A percentile compares a stretch with the other conserved stretches of the same genome.
phyloP scores from a whole-genome alignment of 2,113 vertebrate species.

The Benthochromis sp. region DNA sequence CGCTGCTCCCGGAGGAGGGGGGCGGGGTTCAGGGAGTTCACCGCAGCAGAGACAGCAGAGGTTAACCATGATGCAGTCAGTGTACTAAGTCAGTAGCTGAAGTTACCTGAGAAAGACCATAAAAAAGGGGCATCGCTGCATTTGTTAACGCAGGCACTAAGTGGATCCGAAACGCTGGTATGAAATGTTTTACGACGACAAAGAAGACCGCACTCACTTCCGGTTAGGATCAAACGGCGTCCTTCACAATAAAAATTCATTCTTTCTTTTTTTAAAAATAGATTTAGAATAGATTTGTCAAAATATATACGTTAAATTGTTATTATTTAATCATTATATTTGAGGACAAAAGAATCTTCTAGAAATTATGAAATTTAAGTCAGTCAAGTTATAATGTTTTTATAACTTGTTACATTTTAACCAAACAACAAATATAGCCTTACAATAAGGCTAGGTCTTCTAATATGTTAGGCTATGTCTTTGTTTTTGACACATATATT shows the following conservation, averaged over 20 bases:
- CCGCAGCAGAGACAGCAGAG: conserved; percentile 69
- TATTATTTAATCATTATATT: background rate
- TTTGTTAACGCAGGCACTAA: background rate
- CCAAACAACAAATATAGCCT: background rate
- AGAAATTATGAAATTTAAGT: background rate
- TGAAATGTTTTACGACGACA: background rate
- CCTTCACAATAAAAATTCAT: background rate
- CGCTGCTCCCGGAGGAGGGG: conserved; percentile 51
- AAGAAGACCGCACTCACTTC: background rate
- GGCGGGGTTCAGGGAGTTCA: conserved; percentile 70
- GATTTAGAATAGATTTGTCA: background rate
- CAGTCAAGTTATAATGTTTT: background rate
- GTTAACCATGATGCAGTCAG: conserved; percentile 59
- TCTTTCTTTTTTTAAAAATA: background rate
- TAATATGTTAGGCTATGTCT: background rate
- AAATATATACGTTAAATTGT: background rate
- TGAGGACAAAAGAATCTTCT: background rate
- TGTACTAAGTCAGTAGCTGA: background rate
- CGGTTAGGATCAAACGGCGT: background rate
- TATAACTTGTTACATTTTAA: background rate
- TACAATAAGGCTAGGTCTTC: background rate
- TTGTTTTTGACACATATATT: background rate
- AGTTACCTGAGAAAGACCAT: background rate
- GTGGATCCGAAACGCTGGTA: background rate
- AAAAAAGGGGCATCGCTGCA: background rate